A percentile compares a stretch with the other conserved stretches of the same genome.
Conservation (phyloP, 2,888 invertebrate species). For the Aplocera efformata region DNA sequence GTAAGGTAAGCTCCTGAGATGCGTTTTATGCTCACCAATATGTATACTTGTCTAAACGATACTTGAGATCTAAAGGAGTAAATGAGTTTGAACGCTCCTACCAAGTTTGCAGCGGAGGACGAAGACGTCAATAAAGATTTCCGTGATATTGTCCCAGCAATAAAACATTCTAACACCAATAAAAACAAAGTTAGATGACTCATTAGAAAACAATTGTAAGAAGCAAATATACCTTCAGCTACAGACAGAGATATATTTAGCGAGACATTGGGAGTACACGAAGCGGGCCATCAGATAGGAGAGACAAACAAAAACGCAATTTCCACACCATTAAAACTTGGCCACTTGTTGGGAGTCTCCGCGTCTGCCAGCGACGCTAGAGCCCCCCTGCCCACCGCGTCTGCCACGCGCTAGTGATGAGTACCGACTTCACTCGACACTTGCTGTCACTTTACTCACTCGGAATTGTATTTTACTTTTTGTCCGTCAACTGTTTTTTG, state of each 20-base stretch:
- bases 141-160: not conserved
- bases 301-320: slow-evolving; percentile 64
- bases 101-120: no score
- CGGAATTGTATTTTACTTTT: no score
- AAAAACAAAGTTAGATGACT: slow-evolving; percentile 4
- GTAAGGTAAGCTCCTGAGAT: no score
- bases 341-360: slow-evolving; percentile 48
- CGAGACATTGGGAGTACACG: slow-evolving; percentile 47
- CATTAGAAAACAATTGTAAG: slow-evolving; percentile 7
- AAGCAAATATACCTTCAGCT: not conserved
- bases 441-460: no score
- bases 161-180: slow-evolving; percentile 6
- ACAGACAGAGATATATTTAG: not conserved
- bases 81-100: no score
- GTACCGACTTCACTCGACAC: no score
- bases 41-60: no score
- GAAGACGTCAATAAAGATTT: no score
- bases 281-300: slow-evolving; percentile 51
- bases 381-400: slow-evolving; percentile 10
- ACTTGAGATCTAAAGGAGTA: no score
- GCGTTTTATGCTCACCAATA: no score
- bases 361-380: slow-evolving; percentile 24
- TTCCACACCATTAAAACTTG: slow-evolving; percentile 68
- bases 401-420: no score
- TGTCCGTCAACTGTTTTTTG: no score